phyloP scores from a whole-genome alignment of 2,113 vertebrate genomes.

The Elanoides forficatus region DNA sequence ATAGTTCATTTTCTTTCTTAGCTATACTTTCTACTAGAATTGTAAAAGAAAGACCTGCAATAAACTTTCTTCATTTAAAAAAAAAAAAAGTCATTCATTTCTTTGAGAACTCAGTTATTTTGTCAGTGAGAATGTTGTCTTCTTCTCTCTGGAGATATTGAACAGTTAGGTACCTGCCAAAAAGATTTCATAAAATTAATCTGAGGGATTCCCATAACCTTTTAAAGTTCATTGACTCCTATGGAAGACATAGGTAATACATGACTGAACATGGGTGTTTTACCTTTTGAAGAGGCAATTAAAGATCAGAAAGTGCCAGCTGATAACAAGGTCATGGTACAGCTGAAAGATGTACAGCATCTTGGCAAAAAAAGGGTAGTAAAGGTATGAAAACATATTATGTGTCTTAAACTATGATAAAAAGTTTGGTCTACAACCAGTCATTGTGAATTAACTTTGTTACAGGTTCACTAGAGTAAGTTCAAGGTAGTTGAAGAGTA shows the following conservation, averaged over 20 bases:
- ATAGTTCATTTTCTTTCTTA: slow-evolving; percentile 66
- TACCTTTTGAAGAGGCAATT: neutral
- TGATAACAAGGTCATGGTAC: neutral
- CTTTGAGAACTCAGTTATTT: neutral
- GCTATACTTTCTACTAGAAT: slow-evolving; percentile 74
- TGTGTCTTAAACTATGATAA: neutral
- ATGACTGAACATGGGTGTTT: neutral
- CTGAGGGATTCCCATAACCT: neutral
- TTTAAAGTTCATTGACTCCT: neutral
- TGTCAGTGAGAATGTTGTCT: neutral
- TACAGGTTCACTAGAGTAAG: neutral
- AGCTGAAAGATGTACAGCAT: neutral
- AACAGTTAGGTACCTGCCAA: neutral
- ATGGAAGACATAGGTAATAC: neutral
- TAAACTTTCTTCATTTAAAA: slow-evolving; percentile 75
- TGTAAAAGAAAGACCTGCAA: slow-evolving; percentile 71
- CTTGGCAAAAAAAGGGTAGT: neutral
- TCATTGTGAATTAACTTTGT: neutral
- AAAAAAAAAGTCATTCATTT: neutral
- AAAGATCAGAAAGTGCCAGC: neutral
- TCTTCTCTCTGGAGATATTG: neutral
- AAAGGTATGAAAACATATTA: neutral
- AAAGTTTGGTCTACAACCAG: neutral
- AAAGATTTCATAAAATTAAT: neutral
- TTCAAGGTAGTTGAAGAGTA: neutral